A percentile compares a stretch with the other conserved stretches of the same genome.
Conservation (phyloP, 2,797 vertebrate genomes). For the Pogoniulus pusillus region DNA sequence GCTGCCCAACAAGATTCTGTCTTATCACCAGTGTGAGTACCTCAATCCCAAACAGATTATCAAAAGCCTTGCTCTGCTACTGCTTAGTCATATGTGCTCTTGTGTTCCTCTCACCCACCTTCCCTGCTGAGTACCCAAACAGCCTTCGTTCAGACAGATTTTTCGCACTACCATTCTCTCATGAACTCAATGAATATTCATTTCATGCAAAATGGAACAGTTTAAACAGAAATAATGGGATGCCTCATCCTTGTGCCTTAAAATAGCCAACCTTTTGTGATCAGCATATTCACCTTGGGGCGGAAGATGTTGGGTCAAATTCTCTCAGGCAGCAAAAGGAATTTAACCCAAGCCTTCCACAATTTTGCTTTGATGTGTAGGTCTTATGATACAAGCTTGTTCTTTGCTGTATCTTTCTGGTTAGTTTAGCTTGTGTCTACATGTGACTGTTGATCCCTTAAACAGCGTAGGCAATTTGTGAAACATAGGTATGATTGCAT, state of each 20-base stretch:
- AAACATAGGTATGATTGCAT: neutral
- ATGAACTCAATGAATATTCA: conserved; percentile 48
- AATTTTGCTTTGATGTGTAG: neutral
- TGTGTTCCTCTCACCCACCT: neutral
- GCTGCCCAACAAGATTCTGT: neutral
- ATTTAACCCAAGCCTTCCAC: neutral
- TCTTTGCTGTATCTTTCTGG: neutral
- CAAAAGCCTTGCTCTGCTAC: neutral
- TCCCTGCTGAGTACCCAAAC: neutral
- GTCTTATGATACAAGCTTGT: neutral
- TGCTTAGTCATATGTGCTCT: neutral
- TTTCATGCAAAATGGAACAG: conserved; percentile 32
- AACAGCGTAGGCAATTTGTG: neutral
- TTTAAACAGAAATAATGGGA: conserved; percentile 35
- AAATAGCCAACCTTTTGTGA: conserved; percentile 13
- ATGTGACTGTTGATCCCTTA: neutral
- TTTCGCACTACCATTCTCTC: conserved; percentile 7
- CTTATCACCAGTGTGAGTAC: neutral
- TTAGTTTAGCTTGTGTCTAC: neutral
- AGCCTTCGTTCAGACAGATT: neutral
- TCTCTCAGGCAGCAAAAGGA: neutral
- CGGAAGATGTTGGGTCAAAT: neutral
- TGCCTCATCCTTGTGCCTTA: conserved; percentile 13
- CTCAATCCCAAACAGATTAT: neutral
- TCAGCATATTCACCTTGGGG: neutral